Conservation (phyloP, 2,797 vertebrate species). For the Phoxinus dragarum region DNA sequence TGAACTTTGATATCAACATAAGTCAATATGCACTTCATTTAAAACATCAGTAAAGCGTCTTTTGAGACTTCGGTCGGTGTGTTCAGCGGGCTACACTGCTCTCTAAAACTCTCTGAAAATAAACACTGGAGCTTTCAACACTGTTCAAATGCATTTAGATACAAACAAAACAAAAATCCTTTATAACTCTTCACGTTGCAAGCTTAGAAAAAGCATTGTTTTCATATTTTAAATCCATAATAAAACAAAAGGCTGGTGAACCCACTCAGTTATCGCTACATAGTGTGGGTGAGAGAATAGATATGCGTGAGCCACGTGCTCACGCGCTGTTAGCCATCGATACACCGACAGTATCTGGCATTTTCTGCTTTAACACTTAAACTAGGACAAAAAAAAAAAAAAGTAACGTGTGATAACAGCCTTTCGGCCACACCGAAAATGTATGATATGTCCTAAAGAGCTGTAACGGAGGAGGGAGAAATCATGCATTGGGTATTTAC, state of each 20-base stretch:
- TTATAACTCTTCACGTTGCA: conserved; percentile 57
- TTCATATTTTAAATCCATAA: conserved; percentile 57
- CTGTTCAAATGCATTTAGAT: conserved; percentile 69
- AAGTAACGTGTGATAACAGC: conserved; percentile 11
- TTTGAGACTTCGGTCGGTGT: not conserved
- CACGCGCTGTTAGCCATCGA: conserved; percentile 58
- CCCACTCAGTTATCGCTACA: conserved; percentile 53
- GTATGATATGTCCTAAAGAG: conserved; percentile 53
- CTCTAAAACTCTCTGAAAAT: conserved; percentile 57
- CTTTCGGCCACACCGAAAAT: conserved; percentile 60
- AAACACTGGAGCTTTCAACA: conserved; percentile 75
- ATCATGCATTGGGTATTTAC: conserved; percentile 63
- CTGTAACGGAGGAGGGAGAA: conserved; percentile 18
- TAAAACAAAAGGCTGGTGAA: conserved; percentile 58
- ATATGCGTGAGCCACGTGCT: conserved; percentile 51
- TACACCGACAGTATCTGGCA: conserved; percentile 37
- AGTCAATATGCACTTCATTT: conserved; percentile 31
- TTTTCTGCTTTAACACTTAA: conserved; percentile 38
- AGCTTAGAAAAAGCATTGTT: conserved; percentile 57
- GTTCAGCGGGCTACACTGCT: conserved; percentile 15
- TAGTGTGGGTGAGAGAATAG: conserved; percentile 67
- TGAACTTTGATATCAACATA: not conserved
- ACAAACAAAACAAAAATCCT: conserved; percentile 52
- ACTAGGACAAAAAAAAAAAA: conserved; percentile 14
- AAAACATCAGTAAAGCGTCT: not conserved